Percentiles rank a stretch among this genome's conserved stretches.
phyloP scores from a whole-genome alignment of 2,888 invertebrate species.

The Xestia c-nigrum region DNA sequence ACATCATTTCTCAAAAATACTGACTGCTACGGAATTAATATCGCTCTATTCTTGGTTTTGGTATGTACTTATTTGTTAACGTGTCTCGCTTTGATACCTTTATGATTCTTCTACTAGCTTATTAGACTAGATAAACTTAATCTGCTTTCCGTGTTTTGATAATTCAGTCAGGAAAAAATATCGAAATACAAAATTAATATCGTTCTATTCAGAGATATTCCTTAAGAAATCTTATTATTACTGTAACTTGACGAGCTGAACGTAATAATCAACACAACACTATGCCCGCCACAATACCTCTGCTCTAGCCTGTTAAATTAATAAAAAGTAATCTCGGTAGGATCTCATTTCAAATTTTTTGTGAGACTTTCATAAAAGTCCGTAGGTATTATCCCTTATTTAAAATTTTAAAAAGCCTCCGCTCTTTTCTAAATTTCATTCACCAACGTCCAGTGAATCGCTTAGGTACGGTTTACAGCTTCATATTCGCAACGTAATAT shows the following conservation, averaged over 20 bases:
- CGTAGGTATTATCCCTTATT: slow-evolving; percentile 49
- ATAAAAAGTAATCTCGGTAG: slow-evolving; percentile 52
- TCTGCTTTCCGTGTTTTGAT: background rate
- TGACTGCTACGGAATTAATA: background rate
- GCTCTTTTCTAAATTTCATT: slow-evolving; percentile 52
- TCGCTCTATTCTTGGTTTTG: background rate
- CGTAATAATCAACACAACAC: slow-evolving; percentile 2
- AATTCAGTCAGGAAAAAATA: background rate
- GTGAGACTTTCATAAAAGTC: slow-evolving; percentile 57
- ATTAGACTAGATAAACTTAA: background rate
- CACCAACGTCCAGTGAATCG: slow-evolving; percentile 24
- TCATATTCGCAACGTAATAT: slow-evolving; percentile 24
- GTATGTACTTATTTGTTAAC: background rate
- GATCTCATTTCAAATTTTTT: slow-evolving; percentile 57
- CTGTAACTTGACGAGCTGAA: background rate
- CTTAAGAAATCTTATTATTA: slow-evolving; percentile 1
- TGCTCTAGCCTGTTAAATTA: slow-evolving; percentile 21
- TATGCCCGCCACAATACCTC: slow-evolving; percentile 3
- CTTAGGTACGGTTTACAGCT: slow-evolving; percentile 37
- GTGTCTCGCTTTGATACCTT: background rate
- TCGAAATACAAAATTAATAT: background rate
- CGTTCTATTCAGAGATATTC: background rate
- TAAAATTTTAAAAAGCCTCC: slow-evolving; percentile 42
- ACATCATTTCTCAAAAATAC: background rate
- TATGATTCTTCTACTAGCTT: background rate